Evolutionary conservation across 92 coral and sea anemone species (phyloP).

Genomic region (Anthopleura xanthogrammica): DNA sequence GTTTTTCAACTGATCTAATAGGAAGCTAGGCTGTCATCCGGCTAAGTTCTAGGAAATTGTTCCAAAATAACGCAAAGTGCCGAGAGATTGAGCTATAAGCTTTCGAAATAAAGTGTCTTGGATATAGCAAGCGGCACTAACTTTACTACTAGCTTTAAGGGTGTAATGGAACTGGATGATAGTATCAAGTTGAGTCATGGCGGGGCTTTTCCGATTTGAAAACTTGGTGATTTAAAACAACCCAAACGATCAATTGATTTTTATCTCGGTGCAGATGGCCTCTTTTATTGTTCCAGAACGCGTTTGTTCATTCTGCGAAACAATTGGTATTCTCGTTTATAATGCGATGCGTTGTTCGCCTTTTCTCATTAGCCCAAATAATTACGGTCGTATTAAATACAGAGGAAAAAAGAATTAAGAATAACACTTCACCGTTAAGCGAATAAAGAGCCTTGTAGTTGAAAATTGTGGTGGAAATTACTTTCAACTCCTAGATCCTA

Average conservation of each 20-base stretch:
- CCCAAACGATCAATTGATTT: constrained; percentile 37
- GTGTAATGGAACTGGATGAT: constrained; percentile 22
- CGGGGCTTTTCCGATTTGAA: constrained; percentile 38
- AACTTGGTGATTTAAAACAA: constrained; percentile 37
- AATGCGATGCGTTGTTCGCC: constrained; percentile 2
- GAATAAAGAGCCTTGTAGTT: not conserved
- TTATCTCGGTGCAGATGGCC: constrained; percentile 38
- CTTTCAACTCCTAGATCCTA: constrained; percentile 14
- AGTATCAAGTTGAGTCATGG: constrained; percentile 14
- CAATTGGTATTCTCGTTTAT: constrained; percentile 29
- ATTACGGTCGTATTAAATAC: constrained; percentile 10
- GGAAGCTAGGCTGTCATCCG: not conserved
- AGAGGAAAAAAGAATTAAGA: not conserved
- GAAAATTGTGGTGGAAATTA: constrained; percentile 1
- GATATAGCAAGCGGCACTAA: not conserved
- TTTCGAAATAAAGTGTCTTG: constrained; percentile 8
- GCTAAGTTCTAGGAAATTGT: constrained; percentile 18
- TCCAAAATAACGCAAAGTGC: constrained; percentile 20
- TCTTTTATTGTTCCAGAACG: constrained; percentile 19
- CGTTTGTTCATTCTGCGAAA: constrained; percentile 20
- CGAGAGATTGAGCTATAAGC: constrained; percentile 2
- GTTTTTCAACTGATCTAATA: not conserved
- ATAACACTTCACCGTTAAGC: constrained; percentile 8
- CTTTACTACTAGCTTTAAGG: constrained; percentile 1
- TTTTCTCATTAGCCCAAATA: constrained; percentile 26